Base-by-base conservation (phyloP, 2,888 invertebrate genomes). In the Blera fallax region DNA sequence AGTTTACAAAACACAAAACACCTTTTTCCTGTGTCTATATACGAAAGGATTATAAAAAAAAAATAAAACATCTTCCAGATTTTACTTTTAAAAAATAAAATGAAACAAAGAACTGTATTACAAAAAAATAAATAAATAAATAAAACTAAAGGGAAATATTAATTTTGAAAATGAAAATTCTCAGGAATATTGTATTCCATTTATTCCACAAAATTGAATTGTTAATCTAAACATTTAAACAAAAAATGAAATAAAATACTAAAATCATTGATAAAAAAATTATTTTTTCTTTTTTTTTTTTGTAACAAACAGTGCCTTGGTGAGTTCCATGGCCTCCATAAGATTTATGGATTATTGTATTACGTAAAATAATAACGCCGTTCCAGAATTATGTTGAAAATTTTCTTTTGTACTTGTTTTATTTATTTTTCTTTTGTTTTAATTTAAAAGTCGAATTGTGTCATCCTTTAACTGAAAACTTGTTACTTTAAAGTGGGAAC, bases 101-200 rank as follows among this genome's bases (percentile, higher is more conserved):
- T 10, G 1, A 67, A 60, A 80, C 40, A 74, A 73, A 79, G 74
- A 85, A 79, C 84, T 73, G 81, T 69, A 74, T 62, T 62, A 65
- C 40, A 74, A 70, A 67, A 70, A 18, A 50, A 56, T n/a, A 72
- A 87, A n/a, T n/a, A n/a, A n/a, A n/a, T n/a, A n/a, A 65, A 40
- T 14, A 60, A 74, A 73, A 83, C 40, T 60, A 69, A 77, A 87
- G 69, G 65, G 64, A 78, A 69, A 78, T 70, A 81, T 78, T 48
- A 81, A 69, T 69, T 64, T 84, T 70, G 70, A 70, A 82, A 74
- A 70, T 80, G 73, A 85, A 74, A 81, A 81, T 70, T 85, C 73
- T 85, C 79, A 77, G 81, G 77, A 85, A 81, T 77, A 81, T 85
- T 85, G 81, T 81, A 85, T 85, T 85, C 85, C 85, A 85, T 85